phyloP scores from a whole-genome alignment of 2,888 invertebrate species.

The Ornithoptera alexandrae region DNA sequence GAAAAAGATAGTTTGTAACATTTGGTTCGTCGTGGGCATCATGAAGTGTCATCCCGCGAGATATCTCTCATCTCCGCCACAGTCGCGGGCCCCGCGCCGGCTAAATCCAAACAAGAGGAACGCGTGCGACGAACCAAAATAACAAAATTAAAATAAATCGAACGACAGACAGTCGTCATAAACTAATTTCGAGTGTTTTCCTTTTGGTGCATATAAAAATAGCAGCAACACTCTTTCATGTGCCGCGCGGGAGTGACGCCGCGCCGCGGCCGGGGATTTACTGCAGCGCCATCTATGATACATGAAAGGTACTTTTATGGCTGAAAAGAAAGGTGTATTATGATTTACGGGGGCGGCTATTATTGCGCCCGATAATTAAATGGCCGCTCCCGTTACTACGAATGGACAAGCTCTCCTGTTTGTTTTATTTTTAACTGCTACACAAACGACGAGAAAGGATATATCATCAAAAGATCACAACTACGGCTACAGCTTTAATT shows the following conservation, averaged over 20 bases:
- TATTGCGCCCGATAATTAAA: constrained; percentile 62
- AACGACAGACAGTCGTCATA: constrained; percentile 80
- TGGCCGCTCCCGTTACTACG: constrained; percentile 42
- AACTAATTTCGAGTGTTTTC: constrained; percentile 80
- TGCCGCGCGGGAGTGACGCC: constrained; percentile 71
- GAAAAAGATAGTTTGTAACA: too few species aligned
- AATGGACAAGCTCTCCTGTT: constrained; percentile 28
- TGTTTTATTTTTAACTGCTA: constrained; percentile 26
- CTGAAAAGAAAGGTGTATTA: constrained; percentile 64
- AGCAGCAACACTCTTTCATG: constrained; percentile 78
- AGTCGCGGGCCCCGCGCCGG: constrained; percentile 59
- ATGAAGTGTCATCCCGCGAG: constrained; percentile 42
- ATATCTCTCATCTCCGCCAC: constrained; percentile 69
- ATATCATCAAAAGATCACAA: constrained; percentile 25
- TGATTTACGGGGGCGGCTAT: constrained; percentile 60
- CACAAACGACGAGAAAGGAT: constrained; percentile 28
- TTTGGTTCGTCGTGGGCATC: too few species aligned
- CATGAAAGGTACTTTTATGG: constrained; percentile 67
- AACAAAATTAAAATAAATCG: constrained; percentile 80
- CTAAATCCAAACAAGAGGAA: constrained; percentile 68
- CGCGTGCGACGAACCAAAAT: constrained; percentile 66
- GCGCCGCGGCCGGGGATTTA: constrained; percentile 67
- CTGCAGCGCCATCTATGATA: constrained; percentile 71
- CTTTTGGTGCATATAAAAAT: constrained; percentile 76
- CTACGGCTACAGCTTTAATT: constrained; percentile 2